A percentile compares a stretch with the other conserved stretches of the same genome.
Evolutionary conservation across 2,113 vertebrate species (phyloP).

Genomic region (Erythrocercus mccallii): DNA sequence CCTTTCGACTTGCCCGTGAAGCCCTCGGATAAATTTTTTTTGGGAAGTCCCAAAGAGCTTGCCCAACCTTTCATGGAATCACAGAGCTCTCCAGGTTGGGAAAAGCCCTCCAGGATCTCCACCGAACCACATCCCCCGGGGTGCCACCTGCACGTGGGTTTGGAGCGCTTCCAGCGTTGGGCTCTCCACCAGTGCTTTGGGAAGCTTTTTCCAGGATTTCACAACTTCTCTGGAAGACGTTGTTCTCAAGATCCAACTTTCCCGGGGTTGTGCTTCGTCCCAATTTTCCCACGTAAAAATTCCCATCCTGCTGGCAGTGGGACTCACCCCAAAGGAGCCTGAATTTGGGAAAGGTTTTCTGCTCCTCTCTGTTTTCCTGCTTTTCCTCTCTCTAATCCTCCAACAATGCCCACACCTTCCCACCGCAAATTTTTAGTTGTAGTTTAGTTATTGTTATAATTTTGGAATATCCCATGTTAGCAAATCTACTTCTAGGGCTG

Average conservation of each 20-base stretch:
- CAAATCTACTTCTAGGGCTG: background rate
- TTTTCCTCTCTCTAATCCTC: background rate
- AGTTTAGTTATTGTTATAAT: too few species aligned
- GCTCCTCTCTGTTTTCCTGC: background rate
- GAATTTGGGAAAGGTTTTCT: background rate
- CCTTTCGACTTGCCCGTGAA: accelerated
- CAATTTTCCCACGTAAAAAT: accelerated
- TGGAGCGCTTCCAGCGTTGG: background rate
- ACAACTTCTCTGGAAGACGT: background rate
- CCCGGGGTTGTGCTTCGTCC: background rate
- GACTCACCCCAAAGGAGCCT: background rate
- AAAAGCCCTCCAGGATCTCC: background rate
- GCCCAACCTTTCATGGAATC: background rate
- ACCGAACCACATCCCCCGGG: accelerated
- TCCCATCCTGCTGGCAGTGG: background rate
- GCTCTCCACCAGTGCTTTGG: background rate
- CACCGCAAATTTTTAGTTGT: background rate
- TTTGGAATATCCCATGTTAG: background rate
- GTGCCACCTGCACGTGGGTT: accelerated
- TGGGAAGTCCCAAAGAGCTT: background rate
- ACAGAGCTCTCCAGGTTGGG: background rate
- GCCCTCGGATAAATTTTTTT: background rate
- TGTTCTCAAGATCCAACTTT: accelerated
- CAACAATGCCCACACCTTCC: background rate
- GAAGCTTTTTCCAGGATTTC: background rate